Evolutionary conservation across 1,140 invertebrate species (phyloP).

Genomic region (Melitaea cinxia): DNA sequence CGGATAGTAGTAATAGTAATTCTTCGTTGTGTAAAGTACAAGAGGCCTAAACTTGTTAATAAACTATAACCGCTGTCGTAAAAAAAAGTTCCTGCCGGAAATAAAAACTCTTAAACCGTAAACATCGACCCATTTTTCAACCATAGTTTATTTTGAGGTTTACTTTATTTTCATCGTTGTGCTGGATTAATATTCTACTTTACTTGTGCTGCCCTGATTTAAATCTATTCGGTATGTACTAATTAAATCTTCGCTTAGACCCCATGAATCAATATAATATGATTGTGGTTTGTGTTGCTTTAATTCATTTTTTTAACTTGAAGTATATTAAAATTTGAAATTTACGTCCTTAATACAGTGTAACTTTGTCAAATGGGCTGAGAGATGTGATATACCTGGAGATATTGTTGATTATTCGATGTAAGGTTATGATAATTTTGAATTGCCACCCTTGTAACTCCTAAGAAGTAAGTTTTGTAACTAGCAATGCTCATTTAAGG

Average conservation of each 20-base stretch:
- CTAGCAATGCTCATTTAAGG: too few species aligned
- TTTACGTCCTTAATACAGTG: too few species aligned
- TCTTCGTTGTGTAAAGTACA: neutral
- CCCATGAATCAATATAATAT: neutral
- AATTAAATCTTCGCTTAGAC: slow-evolving; percentile 5
- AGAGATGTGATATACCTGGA: too few species aligned
- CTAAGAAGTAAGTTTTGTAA: too few species aligned
- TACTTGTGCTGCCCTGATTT: slow-evolving; percentile 21
- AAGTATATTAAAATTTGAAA: too few species aligned
- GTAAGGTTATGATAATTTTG: too few species aligned
- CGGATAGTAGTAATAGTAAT: neutral
- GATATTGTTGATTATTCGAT: too few species aligned
- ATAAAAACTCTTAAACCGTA: slow-evolving; percentile 21
- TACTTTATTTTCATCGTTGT: slow-evolving; percentile 30
- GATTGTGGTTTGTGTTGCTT: neutral
- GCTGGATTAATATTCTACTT: slow-evolving; percentile 28
- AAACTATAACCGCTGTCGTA: neutral
- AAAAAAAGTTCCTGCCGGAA: slow-evolving; percentile 6
- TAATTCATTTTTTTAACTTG: neutral
- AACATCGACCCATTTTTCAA: slow-evolving; percentile 28
- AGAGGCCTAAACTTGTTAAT: too few species aligned
- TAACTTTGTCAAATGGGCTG: too few species aligned
- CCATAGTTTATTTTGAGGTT: slow-evolving; percentile 33
- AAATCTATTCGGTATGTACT: neutral
- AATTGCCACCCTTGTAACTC: too few species aligned